Percentiles rank a stretch among this genome's conserved stretches.
phyloP scores from a whole-genome alignment of 2,797 vertebrate species.

The Sebastes aleutianus region DNA sequence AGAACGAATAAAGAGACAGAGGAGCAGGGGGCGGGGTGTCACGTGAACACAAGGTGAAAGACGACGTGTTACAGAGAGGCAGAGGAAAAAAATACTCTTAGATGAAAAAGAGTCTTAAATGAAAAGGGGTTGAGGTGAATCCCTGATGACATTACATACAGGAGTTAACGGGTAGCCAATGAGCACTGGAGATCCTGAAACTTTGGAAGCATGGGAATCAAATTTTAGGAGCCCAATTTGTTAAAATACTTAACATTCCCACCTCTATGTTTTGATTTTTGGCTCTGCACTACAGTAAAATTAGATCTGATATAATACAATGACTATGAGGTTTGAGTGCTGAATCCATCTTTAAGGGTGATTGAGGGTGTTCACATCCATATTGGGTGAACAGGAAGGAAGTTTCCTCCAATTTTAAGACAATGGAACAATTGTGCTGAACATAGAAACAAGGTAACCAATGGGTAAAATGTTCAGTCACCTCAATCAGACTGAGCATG shows the following conservation, averaged over 20 bases:
- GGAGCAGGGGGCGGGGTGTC: constrained; percentile 20
- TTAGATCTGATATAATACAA: background rate
- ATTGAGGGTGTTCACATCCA: background rate
- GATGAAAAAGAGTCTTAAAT: background rate
- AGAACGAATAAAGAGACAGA: constrained; percentile 22
- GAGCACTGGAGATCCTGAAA: background rate
- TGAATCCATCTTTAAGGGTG: background rate
- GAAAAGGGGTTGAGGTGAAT: background rate
- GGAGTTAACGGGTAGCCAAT: background rate
- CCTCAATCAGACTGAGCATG: background rate
- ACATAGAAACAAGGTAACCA: background rate
- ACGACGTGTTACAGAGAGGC: background rate
- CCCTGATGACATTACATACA: background rate
- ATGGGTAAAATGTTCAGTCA: background rate
- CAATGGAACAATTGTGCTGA: background rate
- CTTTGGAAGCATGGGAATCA: background rate
- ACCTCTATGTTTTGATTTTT: background rate
- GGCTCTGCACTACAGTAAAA: background rate
- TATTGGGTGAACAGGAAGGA: background rate
- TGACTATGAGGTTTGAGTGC: background rate
- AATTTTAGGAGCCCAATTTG: background rate
- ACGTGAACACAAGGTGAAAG: constrained; percentile 26
- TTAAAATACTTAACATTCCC: background rate
- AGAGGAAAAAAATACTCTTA: background rate
- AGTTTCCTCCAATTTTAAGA: background rate